Evolutionary conservation across 2,888 invertebrate species (phyloP), one percentile per base, ranked within the genome.

Genomic region (Halocaridina rubra): DNA sequence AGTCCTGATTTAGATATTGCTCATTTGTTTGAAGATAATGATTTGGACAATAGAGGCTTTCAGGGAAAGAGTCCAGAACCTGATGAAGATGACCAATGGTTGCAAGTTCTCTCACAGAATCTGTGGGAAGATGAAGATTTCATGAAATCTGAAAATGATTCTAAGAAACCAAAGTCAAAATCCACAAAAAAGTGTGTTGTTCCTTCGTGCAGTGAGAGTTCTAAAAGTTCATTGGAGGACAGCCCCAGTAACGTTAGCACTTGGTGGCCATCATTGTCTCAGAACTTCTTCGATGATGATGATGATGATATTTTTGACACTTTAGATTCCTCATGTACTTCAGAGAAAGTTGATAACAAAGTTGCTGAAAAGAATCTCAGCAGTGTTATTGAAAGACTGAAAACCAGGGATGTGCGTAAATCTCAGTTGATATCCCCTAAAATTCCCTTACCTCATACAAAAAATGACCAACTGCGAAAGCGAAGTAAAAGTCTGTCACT

Each of bases 71-170:
- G n/a, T 27, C 22, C 19, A 13, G 29, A 7, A 30, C 46, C 27
- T 13, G 24, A 64, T 75, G 77, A 46, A 5, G 78, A 86, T 64
- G 77, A 86, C 22, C 74, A 74, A 24, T 86, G 86, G 86, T 81
- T 84, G 33, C 84, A 84, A 57, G 46, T 84, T 4, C 81, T 86
- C 3, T 84, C 86, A 53, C 86, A 86, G 33, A 59, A 79, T 29
- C 84, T 84, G 22, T 75, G 59, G 30, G 79, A 75, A 53, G 79
- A 79, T 67, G 77, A 78, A 19, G 64, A 57, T 33, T 71, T 69
- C 1, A 33, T 39, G 30, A 27, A 57, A 75, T 29, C 46, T 33
- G 77, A 77, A 30, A 19, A 64, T 24, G 33, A 59, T 33, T 13
- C 2, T 57, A 16, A 13, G n/a, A 32, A 29, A 39, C 39, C 16